phyloP scores from a whole-genome alignment of 2,797 vertebrate species.

The Ataeniobius toweri region DNA sequence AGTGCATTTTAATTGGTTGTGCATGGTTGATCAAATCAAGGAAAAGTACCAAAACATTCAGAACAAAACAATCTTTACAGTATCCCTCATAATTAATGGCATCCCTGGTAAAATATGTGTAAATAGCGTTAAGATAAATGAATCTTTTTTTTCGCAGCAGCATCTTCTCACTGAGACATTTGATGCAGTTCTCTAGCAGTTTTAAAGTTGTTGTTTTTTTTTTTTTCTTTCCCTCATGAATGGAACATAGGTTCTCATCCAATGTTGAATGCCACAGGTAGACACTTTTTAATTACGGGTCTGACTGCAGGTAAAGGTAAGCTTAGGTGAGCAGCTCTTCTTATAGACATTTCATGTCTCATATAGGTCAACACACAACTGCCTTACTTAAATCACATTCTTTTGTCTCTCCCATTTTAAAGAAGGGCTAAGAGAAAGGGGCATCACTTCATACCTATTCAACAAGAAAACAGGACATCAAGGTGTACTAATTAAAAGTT shows the following conservation, averaged over 20 bases:
- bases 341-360: neutral
- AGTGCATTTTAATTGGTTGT: neutral
- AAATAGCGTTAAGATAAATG: neutral
- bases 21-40: neutral
- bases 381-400: neutral
- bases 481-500: neutral
- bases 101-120: neutral
- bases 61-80: neutral
- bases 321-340: neutral
- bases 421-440: neutral
- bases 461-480: neutral
- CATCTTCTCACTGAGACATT: neutral
- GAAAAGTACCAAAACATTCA: conserved; percentile 1
- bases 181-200: neutral
- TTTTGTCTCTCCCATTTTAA: neutral
- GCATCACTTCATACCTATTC: neutral
- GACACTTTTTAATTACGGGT: neutral
- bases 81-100: neutral
- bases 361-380: neutral
- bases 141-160: neutral
- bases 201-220: neutral
- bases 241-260: neutral
- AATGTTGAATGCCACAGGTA: neutral
- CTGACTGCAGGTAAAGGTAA: neutral
- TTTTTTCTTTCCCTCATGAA: neutral